Conservation (phyloP, 2,113 vertebrate species). For the Actenoides hombroni region DNA sequence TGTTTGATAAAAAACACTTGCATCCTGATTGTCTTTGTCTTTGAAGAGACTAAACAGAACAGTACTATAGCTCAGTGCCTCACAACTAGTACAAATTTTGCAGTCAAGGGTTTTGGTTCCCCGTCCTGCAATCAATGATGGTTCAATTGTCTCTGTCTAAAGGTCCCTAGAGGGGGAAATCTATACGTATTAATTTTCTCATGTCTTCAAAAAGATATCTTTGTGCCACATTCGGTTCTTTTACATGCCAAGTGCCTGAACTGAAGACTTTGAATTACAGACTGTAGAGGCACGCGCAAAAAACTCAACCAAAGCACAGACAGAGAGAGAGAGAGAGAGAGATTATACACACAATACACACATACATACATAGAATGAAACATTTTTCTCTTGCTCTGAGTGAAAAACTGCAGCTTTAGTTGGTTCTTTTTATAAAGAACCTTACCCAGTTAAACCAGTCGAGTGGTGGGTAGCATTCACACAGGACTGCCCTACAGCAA, state of each 20-base stretch:
- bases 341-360: neutral
- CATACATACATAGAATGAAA: neutral
- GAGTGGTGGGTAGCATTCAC: rapidly evolving
- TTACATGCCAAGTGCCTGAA: neutral
- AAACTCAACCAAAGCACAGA: neutral
- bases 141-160: neutral
- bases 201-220: neutral
- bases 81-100: neutral
- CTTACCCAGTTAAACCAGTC: neutral
- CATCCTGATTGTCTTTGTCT: neutral
- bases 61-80: neutral
- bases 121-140: neutral
- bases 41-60: neutral
- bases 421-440: neutral
- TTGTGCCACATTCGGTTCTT: neutral
- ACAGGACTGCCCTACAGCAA: neutral
- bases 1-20: neutral
- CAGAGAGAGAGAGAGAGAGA: rapidly evolving
- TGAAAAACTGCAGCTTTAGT: neutral
- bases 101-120: neutral
- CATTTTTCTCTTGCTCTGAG: neutral
- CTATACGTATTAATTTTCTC: neutral
- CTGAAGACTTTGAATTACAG: neutral
- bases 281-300: neutral
- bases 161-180: neutral